phyloP scores from a whole-genome alignment of 2,888 invertebrate species.

The Geotrupes spiniger region DNA sequence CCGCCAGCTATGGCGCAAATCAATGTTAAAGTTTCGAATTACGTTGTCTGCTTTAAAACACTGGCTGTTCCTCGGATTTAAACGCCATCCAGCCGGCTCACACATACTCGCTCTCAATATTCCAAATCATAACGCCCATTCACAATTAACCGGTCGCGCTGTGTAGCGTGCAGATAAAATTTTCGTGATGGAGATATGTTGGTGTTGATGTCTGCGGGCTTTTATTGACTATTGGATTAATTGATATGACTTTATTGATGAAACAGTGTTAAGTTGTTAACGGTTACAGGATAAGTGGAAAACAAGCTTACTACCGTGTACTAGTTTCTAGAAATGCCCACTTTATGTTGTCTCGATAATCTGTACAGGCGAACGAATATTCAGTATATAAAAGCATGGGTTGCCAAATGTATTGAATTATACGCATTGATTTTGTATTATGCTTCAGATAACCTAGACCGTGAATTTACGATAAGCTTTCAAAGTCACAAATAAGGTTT shows the following conservation, averaged over 20 bases:
- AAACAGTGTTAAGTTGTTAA: conserved; percentile 26
- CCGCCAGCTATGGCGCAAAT: conserved; percentile 12
- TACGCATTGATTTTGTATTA: no score
- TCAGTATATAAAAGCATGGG: no score
- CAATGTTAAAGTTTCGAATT: conserved; percentile 15
- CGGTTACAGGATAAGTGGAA: conserved; percentile 16
- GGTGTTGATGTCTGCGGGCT: conserved; percentile 22
- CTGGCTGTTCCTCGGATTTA: not conserved
- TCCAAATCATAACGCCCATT: not conserved
- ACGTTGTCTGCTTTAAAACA: conserved; percentile 11
- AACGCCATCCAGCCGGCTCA: no score
- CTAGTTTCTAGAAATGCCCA: no score
- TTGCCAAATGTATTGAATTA: no score
- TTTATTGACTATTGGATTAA: conserved; percentile 30
- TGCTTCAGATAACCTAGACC: no score
- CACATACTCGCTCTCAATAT: no score
- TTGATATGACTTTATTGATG: conserved; percentile 35
- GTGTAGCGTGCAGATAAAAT: conserved; percentile 17
- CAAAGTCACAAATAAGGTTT: no score
- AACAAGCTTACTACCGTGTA: conserved; percentile 20
- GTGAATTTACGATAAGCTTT: no score
- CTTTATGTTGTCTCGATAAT: no score
- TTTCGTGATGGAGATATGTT: conserved; percentile 13
- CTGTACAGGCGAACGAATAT: no score
- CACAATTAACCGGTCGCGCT: not conserved